Evolutionary conservation across 1,140 invertebrate species (phyloP).

Genomic region (Drosophila pachea): DNA sequence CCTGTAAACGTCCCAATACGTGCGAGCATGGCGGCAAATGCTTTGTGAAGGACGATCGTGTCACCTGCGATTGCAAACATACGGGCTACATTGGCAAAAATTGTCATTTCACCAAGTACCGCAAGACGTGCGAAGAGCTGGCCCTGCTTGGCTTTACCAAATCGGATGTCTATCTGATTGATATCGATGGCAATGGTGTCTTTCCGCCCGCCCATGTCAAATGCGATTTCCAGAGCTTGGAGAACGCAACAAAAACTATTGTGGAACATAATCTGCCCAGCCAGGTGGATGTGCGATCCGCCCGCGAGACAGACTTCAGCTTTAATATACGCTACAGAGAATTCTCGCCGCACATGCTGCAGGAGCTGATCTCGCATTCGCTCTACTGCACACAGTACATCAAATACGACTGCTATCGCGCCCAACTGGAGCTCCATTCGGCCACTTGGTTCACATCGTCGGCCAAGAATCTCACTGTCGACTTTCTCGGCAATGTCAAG

Average conservation of each 20-base stretch:
- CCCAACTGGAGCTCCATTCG: slow-evolving; percentile 91
- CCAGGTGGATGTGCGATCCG: slow-evolving; percentile 90
- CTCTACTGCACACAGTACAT: slow-evolving; percentile 93
- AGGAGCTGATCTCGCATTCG: slow-evolving; percentile 92
- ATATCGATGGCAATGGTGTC: slow-evolving; percentile 95
- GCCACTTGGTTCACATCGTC: slow-evolving; percentile 94
- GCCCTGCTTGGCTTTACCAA: slow-evolving; percentile 90
- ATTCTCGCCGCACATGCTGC: slow-evolving; percentile 93
- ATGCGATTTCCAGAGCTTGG: slow-evolving; percentile 92
- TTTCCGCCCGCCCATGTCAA: slow-evolving; percentile 93
- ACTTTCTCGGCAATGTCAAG: slow-evolving; percentile 91
- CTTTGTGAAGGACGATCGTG: slow-evolving; percentile 90
- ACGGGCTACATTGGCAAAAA: slow-evolving; percentile 94
- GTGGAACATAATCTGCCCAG: slow-evolving; percentile 95
- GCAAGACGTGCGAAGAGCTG: slow-evolving; percentile 94
- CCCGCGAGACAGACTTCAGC: slow-evolving; percentile 87
- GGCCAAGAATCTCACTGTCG: slow-evolving; percentile 86
- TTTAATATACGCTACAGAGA: slow-evolving; percentile 92
- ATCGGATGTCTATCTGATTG: slow-evolving; percentile 93
- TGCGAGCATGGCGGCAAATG: slow-evolving; percentile 95
- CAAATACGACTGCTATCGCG: slow-evolving; percentile 94
- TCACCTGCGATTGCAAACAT: slow-evolving; percentile 92
- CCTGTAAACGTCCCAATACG: slow-evolving; percentile 91
- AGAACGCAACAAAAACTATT: slow-evolving; percentile 92
- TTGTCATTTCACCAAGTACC: slow-evolving; percentile 94